Base-by-base conservation (phyloP, 2,797 vertebrate genomes). In the Sebastes ruberrimus region DNA sequence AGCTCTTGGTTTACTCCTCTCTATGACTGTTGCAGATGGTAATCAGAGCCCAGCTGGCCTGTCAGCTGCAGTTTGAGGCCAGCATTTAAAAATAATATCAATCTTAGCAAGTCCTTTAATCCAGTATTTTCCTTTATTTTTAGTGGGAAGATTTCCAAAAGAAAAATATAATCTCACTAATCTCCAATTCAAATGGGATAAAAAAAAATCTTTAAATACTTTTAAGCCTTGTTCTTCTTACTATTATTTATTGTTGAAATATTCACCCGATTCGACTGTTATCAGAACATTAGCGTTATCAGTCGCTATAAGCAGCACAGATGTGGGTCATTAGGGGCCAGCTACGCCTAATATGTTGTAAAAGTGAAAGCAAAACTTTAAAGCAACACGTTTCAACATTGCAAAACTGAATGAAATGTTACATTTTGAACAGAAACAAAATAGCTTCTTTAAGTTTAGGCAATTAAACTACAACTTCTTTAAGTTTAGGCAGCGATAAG, bases 11-110 rank as follows among this genome's bases (percentile, higher is more conserved):
- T 83, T 84, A 67, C 82, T 88, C 71, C 66, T 86, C 81, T 86
- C 82, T 90, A 76, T 84, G 89, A 91, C 83, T 88, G 89, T 89
- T 91, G 82, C 90, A 92, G 88, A 89, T 91, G 89, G 88, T 87
- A 82, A 89, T 90, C 85, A 91, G 85, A 93, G 84, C 71, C 86
- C 87, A 91, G 93, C 82, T 89, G 84, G 84, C 67, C 76, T 33
- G 66, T 74, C 68, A 80, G 77, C 84, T 74, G 87, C 75, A 71
- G 76, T 78, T 86, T 76, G 81, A 80, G 78, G 81, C 82, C 77
- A 64, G 75, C 73, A 55, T 88, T 85, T 86, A 76, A 85, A 82
- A 87, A 88, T 85, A 67, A 86, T 85, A 90, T 89, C 67, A 87
- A 55, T 86, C 72, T 80, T 65, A 42, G 62, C 56, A 70, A 78